Conservation (phyloP, 2,888 invertebrate species). For the Plemyria rubiginata region DNA sequence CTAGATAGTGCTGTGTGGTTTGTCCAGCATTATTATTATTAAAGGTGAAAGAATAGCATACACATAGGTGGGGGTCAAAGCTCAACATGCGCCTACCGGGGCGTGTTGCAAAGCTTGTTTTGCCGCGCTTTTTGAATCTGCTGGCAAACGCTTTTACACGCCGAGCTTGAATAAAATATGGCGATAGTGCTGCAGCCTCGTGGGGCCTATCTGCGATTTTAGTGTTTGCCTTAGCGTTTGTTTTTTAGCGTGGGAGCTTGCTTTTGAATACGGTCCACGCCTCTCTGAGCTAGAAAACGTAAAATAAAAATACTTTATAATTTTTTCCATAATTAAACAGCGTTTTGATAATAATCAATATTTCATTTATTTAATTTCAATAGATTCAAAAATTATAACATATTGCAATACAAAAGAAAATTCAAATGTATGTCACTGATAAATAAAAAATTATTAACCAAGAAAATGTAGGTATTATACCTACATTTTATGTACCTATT, state of each 20-base stretch:
- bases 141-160: slow-evolving; percentile 52
- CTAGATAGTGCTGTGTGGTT: no score
- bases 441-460: no score
- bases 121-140: slow-evolving; percentile 44
- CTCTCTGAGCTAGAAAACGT: background rate
- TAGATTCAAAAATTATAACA: no score
- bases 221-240: slow-evolving; percentile 28
- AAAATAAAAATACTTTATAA: background rate
- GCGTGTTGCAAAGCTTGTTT: slow-evolving; percentile 49
- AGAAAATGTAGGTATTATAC: no score
- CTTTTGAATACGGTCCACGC: slow-evolving; percentile 9
- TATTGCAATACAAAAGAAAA: no score
- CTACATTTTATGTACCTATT: no score
- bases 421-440: no score
- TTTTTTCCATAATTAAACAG: background rate
- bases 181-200: slow-evolving; percentile 48
- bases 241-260: slow-evolving; percentile 10
- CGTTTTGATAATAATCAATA: no score
- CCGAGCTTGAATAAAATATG: slow-evolving; percentile 60
- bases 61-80: background rate
- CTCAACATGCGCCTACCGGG: slow-evolving; percentile 53
- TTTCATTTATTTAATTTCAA: no score
- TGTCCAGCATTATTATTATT: no score
- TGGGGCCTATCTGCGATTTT: slow-evolving; percentile 47
- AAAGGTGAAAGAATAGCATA: background rate